These are phyloP conservation scores for Saxicola maurus DNA, from an alignment of 2,797 vertebrate species.

Conservation along the genomic window DNA sequence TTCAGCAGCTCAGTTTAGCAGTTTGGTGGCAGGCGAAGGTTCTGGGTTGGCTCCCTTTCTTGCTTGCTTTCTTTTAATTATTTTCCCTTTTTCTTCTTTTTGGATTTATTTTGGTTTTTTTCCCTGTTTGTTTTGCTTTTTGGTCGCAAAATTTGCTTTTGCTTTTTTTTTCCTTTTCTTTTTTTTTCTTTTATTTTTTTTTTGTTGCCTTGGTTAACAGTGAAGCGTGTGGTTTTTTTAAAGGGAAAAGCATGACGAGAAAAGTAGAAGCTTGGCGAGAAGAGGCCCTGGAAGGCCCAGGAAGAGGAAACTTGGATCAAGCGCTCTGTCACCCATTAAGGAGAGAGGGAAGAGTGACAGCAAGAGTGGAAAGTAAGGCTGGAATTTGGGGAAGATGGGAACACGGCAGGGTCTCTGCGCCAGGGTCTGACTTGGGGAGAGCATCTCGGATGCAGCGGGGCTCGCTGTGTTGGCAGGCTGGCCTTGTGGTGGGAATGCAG, in stretches of 20 bases:
- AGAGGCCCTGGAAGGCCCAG: conserved; percentile 92
- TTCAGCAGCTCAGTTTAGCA: conserved; percentile 60
- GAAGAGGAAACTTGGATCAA: conserved; percentile 89
- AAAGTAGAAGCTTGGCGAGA: conserved; percentile 87
- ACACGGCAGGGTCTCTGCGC: conserved; percentile 38
- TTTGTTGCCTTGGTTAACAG: conserved; percentile 69
- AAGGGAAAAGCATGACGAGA: conserved; percentile 90
- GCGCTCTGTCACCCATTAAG: conserved; percentile 79
- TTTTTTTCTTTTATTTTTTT: not conserved
- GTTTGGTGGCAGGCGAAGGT: conserved; percentile 46
- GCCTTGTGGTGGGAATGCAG: not conserved
- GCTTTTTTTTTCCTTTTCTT: not conserved
- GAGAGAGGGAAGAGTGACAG: conserved; percentile 84
- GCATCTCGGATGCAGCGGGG: conserved; percentile 13
- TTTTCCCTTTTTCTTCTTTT: not conserved
- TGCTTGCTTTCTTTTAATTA: conserved; percentile 33
- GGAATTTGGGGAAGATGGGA: conserved; percentile 64
- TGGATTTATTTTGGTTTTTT: not conserved
- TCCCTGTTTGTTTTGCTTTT: not conserved
- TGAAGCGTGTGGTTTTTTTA: conserved; percentile 78
- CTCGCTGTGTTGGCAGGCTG: not conserved
- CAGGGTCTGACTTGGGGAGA: conserved; percentile 54
- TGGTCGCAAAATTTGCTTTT: conserved; percentile 27
- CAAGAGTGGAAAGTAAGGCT: conserved; percentile 91
- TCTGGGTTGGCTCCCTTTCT: conserved; percentile 44